Evolutionary conservation across 1,140 invertebrate species (phyloP), one percentile per base, ranked within the genome.

Genomic region (Capitella teleta): DNA sequence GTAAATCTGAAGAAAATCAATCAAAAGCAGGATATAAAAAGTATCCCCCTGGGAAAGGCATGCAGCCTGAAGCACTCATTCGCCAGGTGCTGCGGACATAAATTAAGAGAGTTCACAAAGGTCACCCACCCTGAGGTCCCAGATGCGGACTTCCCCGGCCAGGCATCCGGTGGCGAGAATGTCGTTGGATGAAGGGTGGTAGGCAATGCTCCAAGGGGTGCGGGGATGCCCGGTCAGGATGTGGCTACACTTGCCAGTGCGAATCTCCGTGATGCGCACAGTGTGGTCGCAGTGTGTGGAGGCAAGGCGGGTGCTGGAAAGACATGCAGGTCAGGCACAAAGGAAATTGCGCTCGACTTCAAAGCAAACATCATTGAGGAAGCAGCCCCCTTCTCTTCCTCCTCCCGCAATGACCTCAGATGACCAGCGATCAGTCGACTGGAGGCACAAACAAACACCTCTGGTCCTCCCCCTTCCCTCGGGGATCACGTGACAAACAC

Each of bases 271-370:
- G 12, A 93, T 82, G 66, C 90, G 87, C n/a, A 93, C 82, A 66
- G 85, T 85, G 62, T 91, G 87, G 70, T 93, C 88, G 24, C 87
- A 87, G 76, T 92, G 87, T 1, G 86, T 87, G 4, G 87, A 91
- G 37, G 87, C 88, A 28, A 91, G 80, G 73, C 83, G 84, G 14
- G 80, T 82, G 38, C 86, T 86, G 58, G 16, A 51, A 43, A 2
- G 19, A n/a, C 30, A 42, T 21, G 16, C 6, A 24, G 41, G 25
- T 40, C 1, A 36, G 8, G 12, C 25, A 43, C 23, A 34, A 24
- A 24, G 18, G 48, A 19, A n/a, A 23, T 28, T 45, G 12, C 16
- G 25, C 19, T 37, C 16, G 34, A 37, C 6, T 43, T 45, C 12
- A 19, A 21, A 23, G 16, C 8, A 52, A 52, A 41, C 36, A 18